phyloP scores from a whole-genome alignment of 35 echinoderm and acorn worm species.

The Heliocidaris erythrogramma region DNA sequence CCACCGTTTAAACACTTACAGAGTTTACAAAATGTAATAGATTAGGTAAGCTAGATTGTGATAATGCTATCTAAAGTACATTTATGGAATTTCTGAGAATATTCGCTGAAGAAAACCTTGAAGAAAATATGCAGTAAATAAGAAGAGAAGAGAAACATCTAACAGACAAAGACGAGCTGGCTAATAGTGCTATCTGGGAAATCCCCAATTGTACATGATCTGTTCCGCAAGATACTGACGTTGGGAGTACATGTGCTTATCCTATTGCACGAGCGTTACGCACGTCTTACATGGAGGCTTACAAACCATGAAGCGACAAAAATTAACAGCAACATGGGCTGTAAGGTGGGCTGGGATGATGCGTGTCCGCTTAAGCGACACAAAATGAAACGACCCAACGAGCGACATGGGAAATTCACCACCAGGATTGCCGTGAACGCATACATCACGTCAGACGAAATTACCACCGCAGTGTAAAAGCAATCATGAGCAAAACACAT shows the following conservation, averaged over 20 bases:
- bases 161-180: neutral
- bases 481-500: conserved; percentile 33
- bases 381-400: neutral
- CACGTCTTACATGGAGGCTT: neutral
- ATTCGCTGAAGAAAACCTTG: too few species aligned
- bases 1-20: too few species aligned
- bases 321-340: neutral
- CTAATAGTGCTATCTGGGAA: neutral
- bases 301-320: neutral
- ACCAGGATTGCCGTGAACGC: neutral
- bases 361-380: neutral
- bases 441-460: neutral
- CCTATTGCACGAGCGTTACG: neutral
- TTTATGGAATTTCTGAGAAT: too few species aligned
- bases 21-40: too few species aligned
- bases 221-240: neutral
- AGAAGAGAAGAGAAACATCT: too few species aligned
- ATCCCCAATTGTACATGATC: neutral
- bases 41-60: too few species aligned
- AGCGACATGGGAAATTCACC: neutral
- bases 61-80: too few species aligned
- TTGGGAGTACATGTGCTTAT: neutral
- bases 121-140: too few species aligned
- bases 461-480: neutral
- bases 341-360: neutral